phyloP scores from a whole-genome alignment of 2,797 vertebrate genomes.

The Anguilla megastoma region DNA sequence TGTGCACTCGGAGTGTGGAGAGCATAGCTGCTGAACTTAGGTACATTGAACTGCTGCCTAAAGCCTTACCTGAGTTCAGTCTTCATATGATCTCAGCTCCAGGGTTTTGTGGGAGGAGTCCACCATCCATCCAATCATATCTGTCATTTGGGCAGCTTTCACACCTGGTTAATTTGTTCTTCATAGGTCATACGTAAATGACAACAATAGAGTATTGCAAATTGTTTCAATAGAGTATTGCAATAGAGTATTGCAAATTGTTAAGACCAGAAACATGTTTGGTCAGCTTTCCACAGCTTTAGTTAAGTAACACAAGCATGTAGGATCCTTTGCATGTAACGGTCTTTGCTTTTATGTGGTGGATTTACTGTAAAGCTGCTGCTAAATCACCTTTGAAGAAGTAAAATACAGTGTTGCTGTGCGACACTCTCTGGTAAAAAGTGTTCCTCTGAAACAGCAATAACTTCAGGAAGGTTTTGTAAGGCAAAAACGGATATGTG shows the following conservation, averaged over 20 bases:
- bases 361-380: background rate
- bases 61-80: background rate
- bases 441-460: background rate
- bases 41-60: background rate
- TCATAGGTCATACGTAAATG: background rate
- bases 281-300: background rate
- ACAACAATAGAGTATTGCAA: background rate
- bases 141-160: background rate
- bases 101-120: background rate
- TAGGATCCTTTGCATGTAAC: background rate
- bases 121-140: background rate
- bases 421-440: background rate
- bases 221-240: background rate
- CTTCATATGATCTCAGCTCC: background rate
- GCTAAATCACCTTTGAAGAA: background rate
- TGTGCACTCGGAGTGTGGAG: constrained; percentile 22
- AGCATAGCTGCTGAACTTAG: background rate
- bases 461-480: background rate
- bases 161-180: background rate
- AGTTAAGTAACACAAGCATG: background rate
- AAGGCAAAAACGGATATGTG: background rate
- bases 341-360: background rate
- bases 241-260: background rate
- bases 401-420: background rate
- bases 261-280: background rate